Conservation (phyloP, 35 echinoderm and acorn worm species). For the Heliocidaris erythrogramma region DNA sequence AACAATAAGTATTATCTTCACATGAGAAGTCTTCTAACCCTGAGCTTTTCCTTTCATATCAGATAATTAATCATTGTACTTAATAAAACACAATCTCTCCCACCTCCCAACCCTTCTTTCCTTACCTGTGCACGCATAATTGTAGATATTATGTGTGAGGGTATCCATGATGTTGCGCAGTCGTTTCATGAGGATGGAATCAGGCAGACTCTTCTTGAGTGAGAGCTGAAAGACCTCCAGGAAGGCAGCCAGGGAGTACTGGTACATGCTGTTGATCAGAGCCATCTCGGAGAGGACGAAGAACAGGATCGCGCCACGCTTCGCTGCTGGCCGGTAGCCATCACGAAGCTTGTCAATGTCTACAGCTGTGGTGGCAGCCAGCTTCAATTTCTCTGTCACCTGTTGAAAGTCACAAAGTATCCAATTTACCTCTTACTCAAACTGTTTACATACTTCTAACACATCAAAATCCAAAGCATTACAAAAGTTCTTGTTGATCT, state of each 20-base stretch:
- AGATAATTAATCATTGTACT: background rate
- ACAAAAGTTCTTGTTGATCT: no score
- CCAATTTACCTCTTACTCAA: no score
- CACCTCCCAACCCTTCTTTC: background rate
- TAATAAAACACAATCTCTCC: background rate
- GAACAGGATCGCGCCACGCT: slow-evolving; percentile 97
- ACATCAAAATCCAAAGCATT: no score
- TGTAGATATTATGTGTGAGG: slow-evolving; percentile 94
- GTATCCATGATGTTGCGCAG: slow-evolving; percentile 97
- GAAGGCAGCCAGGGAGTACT: slow-evolving; percentile 92
- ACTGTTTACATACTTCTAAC: no score
- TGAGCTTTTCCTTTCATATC: background rate
- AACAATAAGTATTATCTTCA: no score
- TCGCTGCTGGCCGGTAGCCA: slow-evolving; percentile 95
- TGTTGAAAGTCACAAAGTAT: background rate
- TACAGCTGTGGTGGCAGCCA: slow-evolving; percentile 91
- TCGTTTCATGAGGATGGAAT: slow-evolving; percentile 93
- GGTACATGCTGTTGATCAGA: slow-evolving; percentile 98
- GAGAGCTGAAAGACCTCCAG: slow-evolving; percentile 95
- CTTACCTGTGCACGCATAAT: slow-evolving; percentile 98
- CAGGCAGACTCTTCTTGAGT: slow-evolving; percentile 88
- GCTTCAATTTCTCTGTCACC: slow-evolving; percentile 96
- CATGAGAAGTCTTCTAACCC: no score
- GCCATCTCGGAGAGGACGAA: slow-evolving; percentile 99
- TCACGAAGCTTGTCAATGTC: slow-evolving; percentile 99